These are phyloP conservation scores for Hirtodrosophila duncani DNA, from an alignment of 2,888 invertebrate genomes.

Conservation along the genomic window DNA sequence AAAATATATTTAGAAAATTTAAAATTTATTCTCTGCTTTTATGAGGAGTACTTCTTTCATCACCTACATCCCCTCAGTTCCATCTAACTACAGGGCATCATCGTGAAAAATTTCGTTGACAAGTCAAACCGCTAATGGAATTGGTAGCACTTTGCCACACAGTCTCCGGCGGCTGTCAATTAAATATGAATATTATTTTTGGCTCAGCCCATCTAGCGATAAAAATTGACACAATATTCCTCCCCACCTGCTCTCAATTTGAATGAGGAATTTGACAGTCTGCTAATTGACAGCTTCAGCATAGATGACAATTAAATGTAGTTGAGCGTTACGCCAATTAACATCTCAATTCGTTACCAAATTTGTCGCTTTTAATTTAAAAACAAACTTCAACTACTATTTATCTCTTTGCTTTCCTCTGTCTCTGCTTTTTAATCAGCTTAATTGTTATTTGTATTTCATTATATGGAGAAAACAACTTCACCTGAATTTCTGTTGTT, in stretches of 20 bases:
- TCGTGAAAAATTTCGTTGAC: constrained; percentile 32
- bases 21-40: too few relatives aligned
- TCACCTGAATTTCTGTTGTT: constrained; percentile 23
- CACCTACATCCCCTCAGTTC: neutral
- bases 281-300: constrained; percentile 31
- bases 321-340: constrained; percentile 43
- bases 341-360: constrained; percentile 51
- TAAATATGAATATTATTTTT: constrained; percentile 57
- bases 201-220: constrained; percentile 40
- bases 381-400: constrained; percentile 14
- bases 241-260: too few relatives aligned
- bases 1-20: neutral
- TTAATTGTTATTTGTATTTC: constrained; percentile 54
- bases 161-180: constrained; percentile 48
- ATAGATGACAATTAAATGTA: constrained; percentile 2
- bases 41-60: too few relatives aligned
- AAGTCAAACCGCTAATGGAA: constrained; percentile 57
- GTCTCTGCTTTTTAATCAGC: too few relatives aligned
- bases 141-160: constrained; percentile 54
- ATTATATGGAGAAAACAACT: constrained; percentile 36
- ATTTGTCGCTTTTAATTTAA: constrained; percentile 48
- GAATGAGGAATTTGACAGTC: constrained; percentile 41
- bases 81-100: neutral
- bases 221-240: too few relatives aligned
- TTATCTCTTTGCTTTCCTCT: too few relatives aligned